phyloP scores from a whole-genome alignment of 2,888 invertebrate genomes.

The Tetropium fuscum region DNA sequence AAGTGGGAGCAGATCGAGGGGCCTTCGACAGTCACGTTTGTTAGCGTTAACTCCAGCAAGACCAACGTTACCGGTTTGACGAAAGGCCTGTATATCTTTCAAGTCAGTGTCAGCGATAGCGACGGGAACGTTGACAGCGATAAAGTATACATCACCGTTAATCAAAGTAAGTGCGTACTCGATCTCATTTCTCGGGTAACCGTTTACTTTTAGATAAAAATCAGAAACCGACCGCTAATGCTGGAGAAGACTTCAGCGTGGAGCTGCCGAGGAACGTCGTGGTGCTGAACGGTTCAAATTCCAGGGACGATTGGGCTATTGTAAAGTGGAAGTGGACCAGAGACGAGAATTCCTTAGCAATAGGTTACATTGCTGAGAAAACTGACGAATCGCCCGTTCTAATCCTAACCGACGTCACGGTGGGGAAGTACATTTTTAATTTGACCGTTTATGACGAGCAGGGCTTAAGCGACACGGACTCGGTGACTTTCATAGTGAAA shows the following conservation, averaged over 20 bases:
- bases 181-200: slow-evolving; percentile 36
- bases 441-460: slow-evolving; percentile 93
- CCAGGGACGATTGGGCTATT: slow-evolving; percentile 89
- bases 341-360: slow-evolving; percentile 81
- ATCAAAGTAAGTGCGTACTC: slow-evolving; percentile 90
- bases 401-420: slow-evolving; percentile 84
- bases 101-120: slow-evolving; percentile 85
- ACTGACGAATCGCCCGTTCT: slow-evolving; percentile 84
- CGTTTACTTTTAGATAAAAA: slow-evolving; percentile 78
- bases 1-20: slow-evolving; percentile 86
- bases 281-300: slow-evolving; percentile 85
- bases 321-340: slow-evolving; percentile 88
- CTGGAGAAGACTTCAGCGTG: slow-evolving; percentile 86
- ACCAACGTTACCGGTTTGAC: slow-evolving; percentile 86
- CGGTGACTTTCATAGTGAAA: slow-evolving; percentile 86
- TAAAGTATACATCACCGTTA: slow-evolving; percentile 80
- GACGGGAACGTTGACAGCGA: slow-evolving; percentile 84
- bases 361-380: slow-evolving; percentile 79
- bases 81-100: slow-evolving; percentile 86
- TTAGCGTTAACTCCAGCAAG: slow-evolving; percentile 60
- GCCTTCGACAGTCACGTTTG: slow-evolving; percentile 72
- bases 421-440: slow-evolving; percentile 90
- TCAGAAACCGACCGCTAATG: slow-evolving; percentile 88
- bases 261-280: slow-evolving; percentile 81
- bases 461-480: slow-evolving; percentile 84